Conservation (phyloP, 2,888 invertebrate species). For the Leucophenga maculata region DNA sequence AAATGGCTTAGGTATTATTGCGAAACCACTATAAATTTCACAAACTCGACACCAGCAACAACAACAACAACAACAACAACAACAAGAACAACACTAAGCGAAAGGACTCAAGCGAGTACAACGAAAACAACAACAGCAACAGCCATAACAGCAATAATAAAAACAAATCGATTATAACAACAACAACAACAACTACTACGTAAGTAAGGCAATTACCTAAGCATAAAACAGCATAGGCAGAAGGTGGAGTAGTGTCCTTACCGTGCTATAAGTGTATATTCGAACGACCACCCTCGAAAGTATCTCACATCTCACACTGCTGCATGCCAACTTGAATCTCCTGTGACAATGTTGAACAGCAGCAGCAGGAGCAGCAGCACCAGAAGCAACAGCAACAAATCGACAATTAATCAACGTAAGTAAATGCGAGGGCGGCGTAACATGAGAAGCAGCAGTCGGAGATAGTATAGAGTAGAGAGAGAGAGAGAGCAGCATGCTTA, state of each 20-base stretch:
- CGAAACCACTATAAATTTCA: slow-evolving; percentile 61
- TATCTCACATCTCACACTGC: too few species aligned
- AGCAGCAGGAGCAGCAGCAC: slow-evolving; percentile 33
- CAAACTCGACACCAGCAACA: slow-evolving; percentile 53
- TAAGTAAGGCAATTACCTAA: slow-evolving; percentile 60
- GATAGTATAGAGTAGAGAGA: too few species aligned
- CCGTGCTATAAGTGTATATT: too few species aligned
- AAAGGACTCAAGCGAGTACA: slow-evolving; percentile 32
- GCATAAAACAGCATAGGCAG: slow-evolving; percentile 24
- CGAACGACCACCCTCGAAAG: too few species aligned
- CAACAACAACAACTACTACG: slow-evolving; percentile 39
- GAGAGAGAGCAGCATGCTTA: too few species aligned
- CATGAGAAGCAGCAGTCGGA: slow-evolving; percentile 9
- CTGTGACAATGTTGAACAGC: slow-evolving; percentile 51
- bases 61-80: slow-evolving; percentile 42
- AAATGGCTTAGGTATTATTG: slow-evolving; percentile 62
- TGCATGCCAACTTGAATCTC: slow-evolving; percentile 17
- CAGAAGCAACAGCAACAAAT: slow-evolving; percentile 56
- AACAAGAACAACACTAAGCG: slow-evolving; percentile 34
- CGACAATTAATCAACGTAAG: slow-evolving; percentile 60
- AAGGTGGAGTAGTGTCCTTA: too few species aligned
- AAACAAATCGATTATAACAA: slow-evolving; percentile 61
- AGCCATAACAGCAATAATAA: slow-evolving; percentile 17
- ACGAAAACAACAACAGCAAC: slow-evolving; percentile 55
- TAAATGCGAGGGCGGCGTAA: slow-evolving; percentile 30